Percentiles rank a stretch among this genome's conserved stretches.
phyloP scores from a whole-genome alignment of 2,888 invertebrate species.

The Microchrysa polita region DNA sequence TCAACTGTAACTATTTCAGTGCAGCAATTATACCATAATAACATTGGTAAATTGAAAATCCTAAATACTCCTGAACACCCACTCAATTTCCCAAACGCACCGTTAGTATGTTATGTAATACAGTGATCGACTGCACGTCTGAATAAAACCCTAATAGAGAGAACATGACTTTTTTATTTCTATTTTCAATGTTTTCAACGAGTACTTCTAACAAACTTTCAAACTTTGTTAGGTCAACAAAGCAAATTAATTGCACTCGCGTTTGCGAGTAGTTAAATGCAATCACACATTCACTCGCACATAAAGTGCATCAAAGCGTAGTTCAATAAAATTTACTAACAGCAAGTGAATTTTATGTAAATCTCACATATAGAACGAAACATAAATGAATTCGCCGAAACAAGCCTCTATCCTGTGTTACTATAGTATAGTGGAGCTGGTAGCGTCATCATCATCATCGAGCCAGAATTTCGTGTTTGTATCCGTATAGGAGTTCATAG shows the following conservation, averaged over 20 bases:
- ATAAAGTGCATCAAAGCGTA: constrained; percentile 39
- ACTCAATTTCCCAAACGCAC: too few species aligned
- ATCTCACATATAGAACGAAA: neutral
- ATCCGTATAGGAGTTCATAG: neutral
- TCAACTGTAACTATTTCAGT: too few species aligned
- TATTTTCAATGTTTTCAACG: too few species aligned
- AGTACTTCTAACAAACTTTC: neutral
- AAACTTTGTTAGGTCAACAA: constrained; percentile 37
- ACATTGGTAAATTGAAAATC: too few species aligned
- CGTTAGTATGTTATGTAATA: too few species aligned
- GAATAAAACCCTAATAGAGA: too few species aligned
- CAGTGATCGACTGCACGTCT: too few species aligned
- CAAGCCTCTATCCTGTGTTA: neutral
- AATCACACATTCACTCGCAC: constrained; percentile 42
- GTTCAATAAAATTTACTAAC: constrained; percentile 1
- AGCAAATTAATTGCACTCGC: constrained; percentile 36
- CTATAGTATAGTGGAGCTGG: too few species aligned
- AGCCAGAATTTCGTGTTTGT: neutral
- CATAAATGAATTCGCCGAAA: too few species aligned
- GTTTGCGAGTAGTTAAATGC: constrained; percentile 24
- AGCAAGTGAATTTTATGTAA: neutral
- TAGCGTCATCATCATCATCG: neutral
- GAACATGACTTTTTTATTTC: too few species aligned
- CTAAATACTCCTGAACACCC: too few species aligned
- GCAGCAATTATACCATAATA: too few species aligned